Conservation (phyloP, 2,113 vertebrate genomes). For the Hemiscyllium ocellatum region DNA sequence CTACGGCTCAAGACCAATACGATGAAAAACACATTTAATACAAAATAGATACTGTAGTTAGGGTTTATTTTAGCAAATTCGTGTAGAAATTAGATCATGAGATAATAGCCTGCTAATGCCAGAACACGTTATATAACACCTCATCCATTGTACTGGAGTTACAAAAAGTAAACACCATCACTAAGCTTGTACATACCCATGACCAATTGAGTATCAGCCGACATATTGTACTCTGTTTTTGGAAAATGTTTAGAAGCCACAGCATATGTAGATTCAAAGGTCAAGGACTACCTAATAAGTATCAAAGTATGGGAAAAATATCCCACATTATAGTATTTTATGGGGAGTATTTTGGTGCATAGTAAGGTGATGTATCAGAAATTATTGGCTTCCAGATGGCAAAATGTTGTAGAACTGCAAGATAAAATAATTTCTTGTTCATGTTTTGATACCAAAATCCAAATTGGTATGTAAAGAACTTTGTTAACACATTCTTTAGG, state of each 20-base stretch:
- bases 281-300: neutral
- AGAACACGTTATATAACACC: neutral
- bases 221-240: neutral
- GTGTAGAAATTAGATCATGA: neutral
- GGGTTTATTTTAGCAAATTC: neutral
- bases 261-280: too few species aligned
- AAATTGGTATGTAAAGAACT: neutral
- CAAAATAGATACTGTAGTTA: neutral
- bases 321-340: neutral
- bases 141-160: neutral
- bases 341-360: too few species aligned
- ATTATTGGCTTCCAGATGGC: neutral
- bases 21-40: slow-evolving; percentile 4
- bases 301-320: neutral
- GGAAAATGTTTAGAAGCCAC: neutral
- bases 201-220: neutral
- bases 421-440: neutral
- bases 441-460: neutral
- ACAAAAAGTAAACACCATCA: neutral
- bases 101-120: neutral
- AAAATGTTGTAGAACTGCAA: neutral
- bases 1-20: neutral
- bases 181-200: neutral
- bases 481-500: neutral
- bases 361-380: neutral